Percentiles rank a stretch among this genome's conserved stretches.
Conservation (phyloP, 2,113 vertebrate genomes). For the Eubucco bourcierii region DNA sequence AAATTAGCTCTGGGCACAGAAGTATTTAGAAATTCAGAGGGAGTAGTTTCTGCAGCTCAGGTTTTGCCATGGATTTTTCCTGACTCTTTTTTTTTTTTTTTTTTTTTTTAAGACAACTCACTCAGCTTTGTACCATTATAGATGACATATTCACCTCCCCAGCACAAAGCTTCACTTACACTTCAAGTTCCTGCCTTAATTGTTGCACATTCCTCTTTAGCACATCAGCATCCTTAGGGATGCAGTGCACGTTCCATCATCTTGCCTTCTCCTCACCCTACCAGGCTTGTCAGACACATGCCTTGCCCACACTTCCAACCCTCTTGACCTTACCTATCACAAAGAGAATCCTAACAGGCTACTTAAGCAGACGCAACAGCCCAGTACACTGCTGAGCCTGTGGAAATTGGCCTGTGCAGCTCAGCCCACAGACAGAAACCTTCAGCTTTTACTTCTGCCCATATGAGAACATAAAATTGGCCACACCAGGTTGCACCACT, state of each 20-base stretch:
- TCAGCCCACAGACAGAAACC: background rate
- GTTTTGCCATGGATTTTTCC: background rate
- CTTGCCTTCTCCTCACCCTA: background rate
- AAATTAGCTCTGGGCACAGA: background rate
- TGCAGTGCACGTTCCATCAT: background rate
- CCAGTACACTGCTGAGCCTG: fast-evolving
- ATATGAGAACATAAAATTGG: background rate
- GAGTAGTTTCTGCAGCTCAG: background rate
- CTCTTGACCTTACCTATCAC: background rate
- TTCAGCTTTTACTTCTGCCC: background rate
- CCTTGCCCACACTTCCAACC: background rate
- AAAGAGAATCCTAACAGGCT: background rate
- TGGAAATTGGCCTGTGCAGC: background rate
- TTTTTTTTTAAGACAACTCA: background rate
- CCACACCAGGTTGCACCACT: background rate
- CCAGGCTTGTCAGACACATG: background rate
- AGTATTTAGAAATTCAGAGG: background rate
- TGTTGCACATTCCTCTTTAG: background rate
- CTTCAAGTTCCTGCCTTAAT: background rate
- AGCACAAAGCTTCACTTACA: background rate
- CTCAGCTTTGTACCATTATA: slow-evolving; percentile 1
- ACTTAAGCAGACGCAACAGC: background rate
- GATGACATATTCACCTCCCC: background rate
- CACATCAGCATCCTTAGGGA: background rate
- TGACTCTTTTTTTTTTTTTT: background rate